Evolutionary conservation across 2,888 invertebrate species (phyloP).

Genomic region (Macrosoma leucophasiata): DNA sequence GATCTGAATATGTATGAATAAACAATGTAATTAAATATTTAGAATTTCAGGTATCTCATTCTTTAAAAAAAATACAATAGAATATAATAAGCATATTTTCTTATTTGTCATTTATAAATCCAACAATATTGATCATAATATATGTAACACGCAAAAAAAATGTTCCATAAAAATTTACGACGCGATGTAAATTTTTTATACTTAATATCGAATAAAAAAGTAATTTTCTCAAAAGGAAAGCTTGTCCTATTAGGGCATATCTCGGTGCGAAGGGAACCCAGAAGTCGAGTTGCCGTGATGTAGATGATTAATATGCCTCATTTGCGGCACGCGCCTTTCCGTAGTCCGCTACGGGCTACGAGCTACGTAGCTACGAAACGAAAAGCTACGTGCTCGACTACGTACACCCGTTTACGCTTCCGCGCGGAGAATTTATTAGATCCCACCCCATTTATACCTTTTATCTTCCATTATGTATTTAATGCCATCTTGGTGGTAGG

Average conservation of each 20-base stretch:
- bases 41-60: too few species aligned
- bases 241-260: slow-evolving; percentile 54
- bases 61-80: too few species aligned
- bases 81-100: too few species aligned
- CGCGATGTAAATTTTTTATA: too few species aligned
- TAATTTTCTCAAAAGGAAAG: slow-evolving; percentile 35
- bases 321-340: slow-evolving; percentile 58
- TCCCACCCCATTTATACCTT: slow-evolving; percentile 67
- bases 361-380: slow-evolving; percentile 38
- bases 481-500: slow-evolving; percentile 41
- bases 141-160: too few species aligned
- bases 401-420: slow-evolving; percentile 71
- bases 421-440: slow-evolving; percentile 68
- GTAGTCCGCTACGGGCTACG: slow-evolving; percentile 38
- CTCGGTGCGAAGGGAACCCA: slow-evolving; percentile 59
- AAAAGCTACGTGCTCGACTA: slow-evolving; percentile 65
- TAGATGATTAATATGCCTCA: slow-evolving; percentile 73
- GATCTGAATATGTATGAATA: too few species aligned
- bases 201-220: too few species aligned
- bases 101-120: too few species aligned
- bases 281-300: slow-evolving; percentile 67
- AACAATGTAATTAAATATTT: too few species aligned
- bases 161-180: too few species aligned
- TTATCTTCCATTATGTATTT: slow-evolving; percentile 66
- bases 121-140: too few species aligned